Conservation (phyloP, 2,888 invertebrate species). For the Tinea trinotella region DNA sequence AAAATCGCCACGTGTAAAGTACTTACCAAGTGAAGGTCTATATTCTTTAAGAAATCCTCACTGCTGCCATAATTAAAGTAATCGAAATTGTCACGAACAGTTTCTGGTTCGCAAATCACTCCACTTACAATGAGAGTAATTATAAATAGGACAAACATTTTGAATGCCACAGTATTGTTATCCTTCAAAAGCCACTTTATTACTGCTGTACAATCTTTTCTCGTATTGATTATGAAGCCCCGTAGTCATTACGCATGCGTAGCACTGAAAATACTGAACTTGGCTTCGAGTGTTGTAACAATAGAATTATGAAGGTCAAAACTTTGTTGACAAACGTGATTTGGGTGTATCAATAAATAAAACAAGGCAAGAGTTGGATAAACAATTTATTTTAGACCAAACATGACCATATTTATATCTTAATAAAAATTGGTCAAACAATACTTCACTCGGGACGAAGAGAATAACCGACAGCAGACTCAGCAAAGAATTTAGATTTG, state of each 20-base stretch:
- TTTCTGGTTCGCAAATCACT: constrained; percentile 56
- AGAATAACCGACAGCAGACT: background rate
- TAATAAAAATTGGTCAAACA: background rate
- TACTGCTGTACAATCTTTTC: background rate
- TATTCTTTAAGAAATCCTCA: constrained; percentile 52
- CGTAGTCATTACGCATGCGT: constrained; percentile 17
- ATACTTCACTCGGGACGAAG: background rate
- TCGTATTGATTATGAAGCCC: constrained; percentile 15
- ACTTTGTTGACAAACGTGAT: background rate
- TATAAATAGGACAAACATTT: constrained; percentile 12
- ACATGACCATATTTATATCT: constrained; percentile 34
- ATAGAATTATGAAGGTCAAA: background rate
- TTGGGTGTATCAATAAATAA: background rate
- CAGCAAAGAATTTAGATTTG: background rate
- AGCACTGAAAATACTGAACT: background rate
- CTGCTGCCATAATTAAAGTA: constrained; percentile 59
- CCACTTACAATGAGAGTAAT: constrained; percentile 29
- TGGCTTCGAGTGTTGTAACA: no score
- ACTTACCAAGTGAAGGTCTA: constrained; percentile 56
- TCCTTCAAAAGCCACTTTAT: background rate
- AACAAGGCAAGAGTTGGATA: background rate
- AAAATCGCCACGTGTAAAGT: background rate
- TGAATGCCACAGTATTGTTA: background rate
- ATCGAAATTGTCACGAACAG: constrained; percentile 59
- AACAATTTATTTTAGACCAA: constrained; percentile 34